phyloP scores from a whole-genome alignment of 2,888 invertebrate species.

The Alitta virens region DNA sequence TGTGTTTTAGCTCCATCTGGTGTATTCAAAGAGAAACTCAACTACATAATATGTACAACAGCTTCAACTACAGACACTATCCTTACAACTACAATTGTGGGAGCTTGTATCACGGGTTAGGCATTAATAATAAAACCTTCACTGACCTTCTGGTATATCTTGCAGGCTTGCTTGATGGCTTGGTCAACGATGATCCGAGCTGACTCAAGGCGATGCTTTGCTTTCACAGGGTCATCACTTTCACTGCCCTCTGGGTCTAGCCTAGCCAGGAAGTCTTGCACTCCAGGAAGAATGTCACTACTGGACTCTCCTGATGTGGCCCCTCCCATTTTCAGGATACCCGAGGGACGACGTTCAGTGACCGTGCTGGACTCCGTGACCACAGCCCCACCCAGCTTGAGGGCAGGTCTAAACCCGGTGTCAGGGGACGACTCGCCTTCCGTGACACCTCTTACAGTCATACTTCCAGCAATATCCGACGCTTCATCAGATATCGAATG shows the following conservation, averaged over 20 bases:
- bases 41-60: too few species aligned
- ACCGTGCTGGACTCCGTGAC: not conserved
- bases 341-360: not conserved
- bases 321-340: not conserved
- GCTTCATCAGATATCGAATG: not conserved
- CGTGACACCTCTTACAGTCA: not conserved
- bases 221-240: slow-evolving; percentile 4
- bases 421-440: not conserved
- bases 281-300: not conserved
- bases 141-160: slow-evolving; percentile 5
- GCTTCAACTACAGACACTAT: too few species aligned
- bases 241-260: slow-evolving; percentile 3
- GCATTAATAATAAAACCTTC: too few species aligned
- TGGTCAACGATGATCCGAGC: slow-evolving; percentile 5
- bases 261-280: slow-evolving; percentile 3
- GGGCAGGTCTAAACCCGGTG: not conserved
- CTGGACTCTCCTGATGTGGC: slow-evolving; percentile 4
- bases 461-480: not conserved
- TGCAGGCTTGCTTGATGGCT: slow-evolving; percentile 9
- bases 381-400: not conserved
- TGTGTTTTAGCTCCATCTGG: too few species aligned
- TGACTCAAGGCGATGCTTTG: not conserved
- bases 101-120: too few species aligned
- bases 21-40: too few species aligned
- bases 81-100: too few species aligned